Evolutionary conservation across 2,113 vertebrate species (phyloP).

Genomic region (Ardeotis arabs): DNA sequence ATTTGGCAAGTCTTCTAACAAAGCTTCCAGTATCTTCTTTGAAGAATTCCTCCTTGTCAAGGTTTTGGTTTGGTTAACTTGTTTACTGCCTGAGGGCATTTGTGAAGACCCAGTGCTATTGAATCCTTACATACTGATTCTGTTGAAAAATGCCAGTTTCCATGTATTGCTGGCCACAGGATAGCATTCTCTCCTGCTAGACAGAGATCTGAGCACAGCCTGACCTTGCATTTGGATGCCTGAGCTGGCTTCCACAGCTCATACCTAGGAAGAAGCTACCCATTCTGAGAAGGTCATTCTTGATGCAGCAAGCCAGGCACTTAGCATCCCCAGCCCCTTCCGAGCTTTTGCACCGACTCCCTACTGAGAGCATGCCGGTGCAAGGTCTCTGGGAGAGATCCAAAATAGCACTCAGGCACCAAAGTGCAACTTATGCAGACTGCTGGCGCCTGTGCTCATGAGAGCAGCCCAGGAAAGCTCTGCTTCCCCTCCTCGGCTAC

Average conservation of each 20-base stretch:
- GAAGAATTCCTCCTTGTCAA: not conserved
- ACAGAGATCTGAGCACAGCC: not conserved
- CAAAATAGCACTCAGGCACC: slow-evolving; percentile 62
- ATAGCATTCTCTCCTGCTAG: not conserved
- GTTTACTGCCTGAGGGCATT: not conserved
- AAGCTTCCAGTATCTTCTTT: not conserved
- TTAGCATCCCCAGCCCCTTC: not conserved
- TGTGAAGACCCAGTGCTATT: not conserved
- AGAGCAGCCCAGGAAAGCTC: slow-evolving; percentile 22
- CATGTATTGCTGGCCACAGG: not conserved
- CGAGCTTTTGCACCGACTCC: not conserved
- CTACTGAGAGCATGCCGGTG: not conserved
- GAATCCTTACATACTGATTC: not conserved
- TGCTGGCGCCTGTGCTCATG: slow-evolving; percentile 41
- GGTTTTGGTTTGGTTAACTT: not conserved
- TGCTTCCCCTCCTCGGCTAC: not conserved
- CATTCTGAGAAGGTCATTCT: not conserved
- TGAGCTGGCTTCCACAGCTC: not conserved
- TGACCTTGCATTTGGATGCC: not conserved
- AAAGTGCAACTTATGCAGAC: slow-evolving; percentile 38
- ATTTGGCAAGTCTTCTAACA: not conserved
- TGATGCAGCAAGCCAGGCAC: not conserved
- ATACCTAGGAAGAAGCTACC: not conserved
- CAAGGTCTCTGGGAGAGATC: slow-evolving; percentile 48
- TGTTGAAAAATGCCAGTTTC: not conserved